phyloP scores from a whole-genome alignment of 2,797 vertebrate genomes.

The Sarcoramphus papa region DNA sequence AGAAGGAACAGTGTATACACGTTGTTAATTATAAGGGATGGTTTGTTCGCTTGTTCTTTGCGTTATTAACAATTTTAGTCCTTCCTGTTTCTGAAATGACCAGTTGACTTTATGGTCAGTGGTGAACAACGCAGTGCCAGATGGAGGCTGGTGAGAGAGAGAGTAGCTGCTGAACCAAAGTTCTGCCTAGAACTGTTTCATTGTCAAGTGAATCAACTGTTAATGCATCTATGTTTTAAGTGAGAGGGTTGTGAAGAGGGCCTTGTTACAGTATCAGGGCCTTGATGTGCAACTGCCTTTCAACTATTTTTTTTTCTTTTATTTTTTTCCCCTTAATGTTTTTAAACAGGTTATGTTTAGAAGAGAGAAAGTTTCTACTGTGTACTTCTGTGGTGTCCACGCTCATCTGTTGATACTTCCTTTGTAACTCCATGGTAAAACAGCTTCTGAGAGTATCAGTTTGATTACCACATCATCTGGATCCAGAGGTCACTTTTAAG shows the following conservation, averaged over 20 bases:
- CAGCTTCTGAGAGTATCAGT: background rate
- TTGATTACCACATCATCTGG: background rate
- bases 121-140: background rate
- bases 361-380: background rate
- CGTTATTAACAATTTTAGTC: fast-evolving
- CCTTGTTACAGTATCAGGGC: background rate
- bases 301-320: background rate
- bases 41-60: background rate
- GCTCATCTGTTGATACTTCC: background rate
- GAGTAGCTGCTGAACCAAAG: background rate
- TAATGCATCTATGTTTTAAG: background rate
- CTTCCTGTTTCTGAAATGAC: background rate
- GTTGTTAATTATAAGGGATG: background rate
- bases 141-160: background rate
- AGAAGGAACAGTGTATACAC: background rate
- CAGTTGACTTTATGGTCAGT: background rate
- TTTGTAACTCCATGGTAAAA: background rate
- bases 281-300: background rate
- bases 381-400: background rate
- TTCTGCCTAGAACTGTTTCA: background rate
- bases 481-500: background rate
- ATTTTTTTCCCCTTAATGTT: background rate
- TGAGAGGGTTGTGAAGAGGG: background rate
- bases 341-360: background rate
- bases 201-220: background rate